These are phyloP conservation scores for Phrynocephalus forsythii DNA, from an alignment of 2,797 vertebrate species.

Conservation along the genomic window DNA sequence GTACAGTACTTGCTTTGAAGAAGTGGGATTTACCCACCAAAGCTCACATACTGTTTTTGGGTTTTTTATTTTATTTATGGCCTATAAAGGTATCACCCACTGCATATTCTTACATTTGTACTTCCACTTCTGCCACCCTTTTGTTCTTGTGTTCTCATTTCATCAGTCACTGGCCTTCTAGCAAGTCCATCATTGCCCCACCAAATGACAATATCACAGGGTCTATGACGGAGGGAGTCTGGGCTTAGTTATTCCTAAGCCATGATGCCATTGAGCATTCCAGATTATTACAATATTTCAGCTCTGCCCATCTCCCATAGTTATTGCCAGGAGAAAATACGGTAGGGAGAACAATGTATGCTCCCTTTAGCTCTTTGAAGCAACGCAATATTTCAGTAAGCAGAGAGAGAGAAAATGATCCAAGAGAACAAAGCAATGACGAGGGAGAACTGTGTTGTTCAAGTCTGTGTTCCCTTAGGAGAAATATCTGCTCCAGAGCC, in stretches of 20 bases:
- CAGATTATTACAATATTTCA: neutral
- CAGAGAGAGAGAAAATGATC: no score
- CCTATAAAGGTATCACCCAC: no score
- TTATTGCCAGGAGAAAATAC: neutral
- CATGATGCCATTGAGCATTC: neutral
- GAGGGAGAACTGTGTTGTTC: no score
- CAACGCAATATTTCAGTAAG: no score
- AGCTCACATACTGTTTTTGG: no score
- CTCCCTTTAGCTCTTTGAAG: neutral
- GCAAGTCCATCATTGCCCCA: neutral
- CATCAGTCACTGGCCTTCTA: neutral
- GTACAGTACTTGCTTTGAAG: no score
- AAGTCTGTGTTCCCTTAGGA: no score
- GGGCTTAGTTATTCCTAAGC: neutral
- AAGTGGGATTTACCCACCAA: no score
- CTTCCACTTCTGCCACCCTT: neutral
- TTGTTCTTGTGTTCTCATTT: neutral
- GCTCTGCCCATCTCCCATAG: neutral
- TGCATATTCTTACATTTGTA: no score
- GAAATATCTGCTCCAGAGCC: neutral
- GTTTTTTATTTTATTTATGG: no score
- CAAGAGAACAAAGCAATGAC: no score
- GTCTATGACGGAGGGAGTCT: neutral
- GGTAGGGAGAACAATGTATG: no score
- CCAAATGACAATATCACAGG: neutral